Evolutionary conservation across 2,797 vertebrate species (phyloP).

Genomic region (Periparus ater): DNA sequence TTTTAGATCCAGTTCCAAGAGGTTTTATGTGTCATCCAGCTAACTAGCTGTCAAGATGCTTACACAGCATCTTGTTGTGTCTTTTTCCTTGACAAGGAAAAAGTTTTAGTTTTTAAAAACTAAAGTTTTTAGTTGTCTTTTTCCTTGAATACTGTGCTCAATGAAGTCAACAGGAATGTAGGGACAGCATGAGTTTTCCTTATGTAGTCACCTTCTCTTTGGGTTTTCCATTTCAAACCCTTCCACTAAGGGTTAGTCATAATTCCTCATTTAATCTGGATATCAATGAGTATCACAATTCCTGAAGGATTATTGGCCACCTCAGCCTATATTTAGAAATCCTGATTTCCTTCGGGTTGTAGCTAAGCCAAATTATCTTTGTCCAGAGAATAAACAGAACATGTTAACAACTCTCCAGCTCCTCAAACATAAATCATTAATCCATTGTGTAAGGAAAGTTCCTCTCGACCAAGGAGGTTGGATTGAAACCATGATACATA

Average conservation of each 20-base stretch:
- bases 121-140: neutral
- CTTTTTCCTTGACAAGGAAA: neutral
- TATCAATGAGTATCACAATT: neutral
- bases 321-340: conserved; percentile 21
- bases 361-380: neutral
- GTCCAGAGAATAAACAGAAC: conserved; percentile 30
- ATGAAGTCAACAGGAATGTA: neutral
- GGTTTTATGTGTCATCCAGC: conserved; percentile 54
- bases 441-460: conserved; percentile 14
- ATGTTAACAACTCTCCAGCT: neutral
- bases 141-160: neutral
- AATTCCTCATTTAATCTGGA: conserved; percentile 12
- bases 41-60: conserved; percentile 39
- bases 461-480: conserved; percentile 14
- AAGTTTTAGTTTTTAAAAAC: too few species aligned
- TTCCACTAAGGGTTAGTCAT: neutral
- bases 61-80: conserved; percentile 4
- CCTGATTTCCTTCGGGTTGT: neutral
- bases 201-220: neutral
- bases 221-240: neutral
- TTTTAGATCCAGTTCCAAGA: conserved; percentile 40
- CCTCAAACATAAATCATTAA: conserved; percentile 25
- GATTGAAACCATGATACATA: conserved; percentile 18
- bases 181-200: neutral
- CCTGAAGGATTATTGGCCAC: conserved; percentile 1